Conservation (phyloP, 2,797 vertebrate genomes). For the Enteromius paludinosus region DNA sequence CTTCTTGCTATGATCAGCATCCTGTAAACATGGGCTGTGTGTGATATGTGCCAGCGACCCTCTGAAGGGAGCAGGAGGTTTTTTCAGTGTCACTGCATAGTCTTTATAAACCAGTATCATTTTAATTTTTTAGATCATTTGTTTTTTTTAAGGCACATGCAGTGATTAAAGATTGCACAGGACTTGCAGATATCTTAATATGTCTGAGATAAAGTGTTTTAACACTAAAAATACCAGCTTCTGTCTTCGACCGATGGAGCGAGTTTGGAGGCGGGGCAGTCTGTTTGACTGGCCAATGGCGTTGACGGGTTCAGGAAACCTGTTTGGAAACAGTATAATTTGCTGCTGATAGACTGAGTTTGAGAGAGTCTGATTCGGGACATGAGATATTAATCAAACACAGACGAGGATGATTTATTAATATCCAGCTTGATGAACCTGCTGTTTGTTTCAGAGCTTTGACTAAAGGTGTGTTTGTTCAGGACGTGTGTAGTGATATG, state of each 20-base stretch:
- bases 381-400: not conserved
- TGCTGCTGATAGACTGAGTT: not conserved
- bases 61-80: not conserved
- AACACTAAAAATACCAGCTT: not conserved
- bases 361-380: not conserved
- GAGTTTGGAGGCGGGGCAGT: not conserved
- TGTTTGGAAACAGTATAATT: not conserved
- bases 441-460: conserved; percentile 9
- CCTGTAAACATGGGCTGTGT: not conserved
- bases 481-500: not conserved
- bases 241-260: not conserved
- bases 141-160: not conserved
- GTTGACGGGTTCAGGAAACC: not conserved
- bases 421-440: not conserved
- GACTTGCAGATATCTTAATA: not conserved
- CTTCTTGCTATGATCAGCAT: conserved; percentile 9
- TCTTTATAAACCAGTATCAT: not conserved
- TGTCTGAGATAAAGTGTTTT: not conserved
- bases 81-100: not conserved
- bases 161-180: not conserved
- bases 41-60: not conserved
- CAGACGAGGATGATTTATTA: not conserved
- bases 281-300: not conserved
- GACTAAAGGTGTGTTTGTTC: conserved; percentile 12
- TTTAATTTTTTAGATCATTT: not conserved